phyloP scores from a whole-genome alignment of 2,888 invertebrate genomes.

The Lasioglossum figueresi region DNA sequence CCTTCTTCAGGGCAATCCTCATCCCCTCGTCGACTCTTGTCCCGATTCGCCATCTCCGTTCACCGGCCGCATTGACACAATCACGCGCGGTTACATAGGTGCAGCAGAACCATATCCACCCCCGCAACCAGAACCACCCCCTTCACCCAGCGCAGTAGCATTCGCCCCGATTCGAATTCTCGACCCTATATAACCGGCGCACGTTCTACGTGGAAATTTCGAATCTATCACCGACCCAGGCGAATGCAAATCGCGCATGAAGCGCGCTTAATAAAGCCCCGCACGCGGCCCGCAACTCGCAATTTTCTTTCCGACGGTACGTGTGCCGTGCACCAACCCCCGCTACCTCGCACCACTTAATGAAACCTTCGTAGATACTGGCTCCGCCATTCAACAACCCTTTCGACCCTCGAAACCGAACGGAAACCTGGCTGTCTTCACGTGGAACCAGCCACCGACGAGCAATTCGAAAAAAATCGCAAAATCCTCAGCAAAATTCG shows the following conservation, averaged over 20 bases:
- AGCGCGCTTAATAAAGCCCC: constrained; percentile 74
- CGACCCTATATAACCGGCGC: constrained; percentile 69
- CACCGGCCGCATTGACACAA: constrained; percentile 49
- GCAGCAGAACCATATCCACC: constrained; percentile 35
- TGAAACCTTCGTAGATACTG: constrained; percentile 62
- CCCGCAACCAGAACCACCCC: constrained; percentile 34
- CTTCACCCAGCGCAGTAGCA: constrained; percentile 44
- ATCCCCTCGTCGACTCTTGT: constrained; percentile 18
- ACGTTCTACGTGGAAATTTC: constrained; percentile 74
- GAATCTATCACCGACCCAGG: constrained; percentile 74
- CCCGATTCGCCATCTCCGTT: constrained; percentile 36
- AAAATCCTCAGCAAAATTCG: neutral
- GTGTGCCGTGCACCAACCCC: constrained; percentile 27
- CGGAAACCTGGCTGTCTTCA: constrained; percentile 13
- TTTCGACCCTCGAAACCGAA: constrained; percentile 19
- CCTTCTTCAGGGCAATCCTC: constrained; percentile 15
- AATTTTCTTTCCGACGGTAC: constrained; percentile 70
- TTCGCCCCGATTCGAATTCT: constrained; percentile 69
- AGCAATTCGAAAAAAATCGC: neutral
- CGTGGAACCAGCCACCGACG: neutral
- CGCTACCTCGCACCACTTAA: constrained; percentile 57
- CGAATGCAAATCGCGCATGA: constrained; percentile 76
- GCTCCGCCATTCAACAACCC: constrained; percentile 39
- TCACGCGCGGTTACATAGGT: constrained; percentile 59
- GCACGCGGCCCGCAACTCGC: constrained; percentile 73